Evolutionary conservation across 2,113 vertebrate genomes (phyloP).

Genomic region (Paradoxurus hermaphroditus): DNA sequence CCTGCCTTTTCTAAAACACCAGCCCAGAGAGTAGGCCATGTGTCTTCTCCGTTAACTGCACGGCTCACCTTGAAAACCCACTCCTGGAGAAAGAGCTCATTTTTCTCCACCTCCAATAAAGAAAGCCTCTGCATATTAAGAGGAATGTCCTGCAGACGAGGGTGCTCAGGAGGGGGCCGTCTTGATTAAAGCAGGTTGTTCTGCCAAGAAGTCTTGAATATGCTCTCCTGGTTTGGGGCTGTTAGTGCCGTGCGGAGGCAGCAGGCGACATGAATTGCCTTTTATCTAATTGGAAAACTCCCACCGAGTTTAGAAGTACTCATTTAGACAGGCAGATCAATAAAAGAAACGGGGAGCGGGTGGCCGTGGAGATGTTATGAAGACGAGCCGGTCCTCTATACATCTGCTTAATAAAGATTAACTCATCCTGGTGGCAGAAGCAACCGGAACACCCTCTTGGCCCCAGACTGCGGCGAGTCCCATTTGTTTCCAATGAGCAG

Average conservation of each 20-base stretch:
- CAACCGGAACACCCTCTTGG: background rate
- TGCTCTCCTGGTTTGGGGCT: conserved; percentile 72
- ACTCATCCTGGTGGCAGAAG: conserved; percentile 59
- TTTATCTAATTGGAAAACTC: conserved; percentile 88
- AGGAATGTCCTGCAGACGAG: conserved; percentile 70
- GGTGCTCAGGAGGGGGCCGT: conserved; percentile 57
- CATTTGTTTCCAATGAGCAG: background rate
- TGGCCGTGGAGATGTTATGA: conserved; percentile 52
- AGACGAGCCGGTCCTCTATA: background rate
- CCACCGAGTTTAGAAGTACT: conserved; percentile 82
- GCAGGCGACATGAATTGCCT: conserved; percentile 84
- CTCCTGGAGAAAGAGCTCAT: background rate
- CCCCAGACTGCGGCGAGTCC: background rate
- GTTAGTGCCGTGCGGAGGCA: conserved; percentile 69
- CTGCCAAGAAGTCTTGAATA: conserved; percentile 77
- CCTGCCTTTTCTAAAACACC: background rate
- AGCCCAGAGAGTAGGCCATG: background rate
- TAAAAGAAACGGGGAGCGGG: conserved; percentile 81
- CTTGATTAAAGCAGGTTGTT: conserved; percentile 81
- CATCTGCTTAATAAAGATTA: conserved; percentile 81
- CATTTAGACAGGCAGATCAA: conserved; percentile 84
- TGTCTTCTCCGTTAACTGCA: conserved; percentile 28
- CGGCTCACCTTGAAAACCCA: background rate
- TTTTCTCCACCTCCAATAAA: conserved; percentile 55
- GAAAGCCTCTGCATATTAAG: background rate